A percentile compares a stretch with the other conserved stretches of the same genome.
Conservation (phyloP, 2,113 vertebrate genomes). For the Megaceryle maxima region DNA sequence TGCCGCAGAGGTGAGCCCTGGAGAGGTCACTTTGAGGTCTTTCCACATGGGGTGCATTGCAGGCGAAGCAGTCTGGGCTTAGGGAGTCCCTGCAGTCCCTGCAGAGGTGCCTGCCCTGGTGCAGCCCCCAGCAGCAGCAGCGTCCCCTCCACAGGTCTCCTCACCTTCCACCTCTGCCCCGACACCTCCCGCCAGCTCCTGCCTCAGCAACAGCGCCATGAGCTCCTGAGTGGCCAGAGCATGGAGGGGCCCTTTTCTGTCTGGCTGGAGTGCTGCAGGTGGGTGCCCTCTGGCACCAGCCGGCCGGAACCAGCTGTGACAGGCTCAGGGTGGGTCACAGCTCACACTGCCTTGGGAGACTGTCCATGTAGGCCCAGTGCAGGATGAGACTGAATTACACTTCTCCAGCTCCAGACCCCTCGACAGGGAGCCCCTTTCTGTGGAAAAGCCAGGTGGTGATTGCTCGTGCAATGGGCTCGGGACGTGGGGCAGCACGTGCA, state of each 20-base stretch:
- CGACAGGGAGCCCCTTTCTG: too few relatives aligned
- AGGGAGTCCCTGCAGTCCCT: not conserved
- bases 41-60: not conserved
- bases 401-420: too few relatives aligned
- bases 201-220: not conserved
- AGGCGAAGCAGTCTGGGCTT: not conserved
- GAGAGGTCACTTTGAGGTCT: not conserved
- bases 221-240: not conserved
- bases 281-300: fast-evolving
- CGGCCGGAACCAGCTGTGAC: not conserved
- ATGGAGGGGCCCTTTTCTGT: not conserved
- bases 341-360: fast-evolving
- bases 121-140: not conserved
- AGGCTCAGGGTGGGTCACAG: fast-evolving
- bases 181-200: fast-evolving
- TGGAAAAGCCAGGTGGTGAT: not conserved
- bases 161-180: fast-evolving
- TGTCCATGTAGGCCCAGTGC: fast-evolving
- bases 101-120: not conserved
- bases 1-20: not conserved
- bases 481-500: fast-evolving
- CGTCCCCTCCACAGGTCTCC: fast-evolving
- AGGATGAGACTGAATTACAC: too few relatives aligned
- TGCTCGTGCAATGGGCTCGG: fast-evolving
- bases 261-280: not conserved